Conservation (phyloP, 2,113 vertebrate species). For the Semnornis frantzii region DNA sequence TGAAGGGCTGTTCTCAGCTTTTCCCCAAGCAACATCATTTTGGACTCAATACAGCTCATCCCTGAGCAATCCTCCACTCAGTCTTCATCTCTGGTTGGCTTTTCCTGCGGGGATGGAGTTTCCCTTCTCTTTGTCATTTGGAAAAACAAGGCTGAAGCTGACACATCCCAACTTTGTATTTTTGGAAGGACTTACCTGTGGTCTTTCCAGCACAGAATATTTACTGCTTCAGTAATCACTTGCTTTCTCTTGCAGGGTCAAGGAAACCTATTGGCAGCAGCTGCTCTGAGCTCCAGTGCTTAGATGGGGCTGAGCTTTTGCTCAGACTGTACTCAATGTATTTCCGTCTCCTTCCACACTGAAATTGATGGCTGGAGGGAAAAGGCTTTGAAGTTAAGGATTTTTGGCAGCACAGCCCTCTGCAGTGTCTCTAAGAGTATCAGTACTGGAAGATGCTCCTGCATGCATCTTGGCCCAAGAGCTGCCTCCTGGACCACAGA, state of each 20-base stretch:
- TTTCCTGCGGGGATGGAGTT: neutral
- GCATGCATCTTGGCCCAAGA: fast-evolving
- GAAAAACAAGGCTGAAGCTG: fast-evolving
- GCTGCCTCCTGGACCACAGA: neutral
- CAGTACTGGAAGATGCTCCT: neutral
- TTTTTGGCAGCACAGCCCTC: neutral
- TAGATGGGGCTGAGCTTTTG: fast-evolving
- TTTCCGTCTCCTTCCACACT: neutral
- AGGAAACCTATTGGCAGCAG: neutral
- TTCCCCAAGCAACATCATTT: neutral
- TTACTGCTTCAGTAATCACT: neutral
- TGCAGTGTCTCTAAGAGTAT: fast-evolving
- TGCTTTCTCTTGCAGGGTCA: neutral
- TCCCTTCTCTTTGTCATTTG: neutral
- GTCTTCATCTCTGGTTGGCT: neutral
- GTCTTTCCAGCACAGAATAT: neutral
- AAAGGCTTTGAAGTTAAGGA: neutral
- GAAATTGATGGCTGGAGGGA: neutral
- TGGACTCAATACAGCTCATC: neutral
- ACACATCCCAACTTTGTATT: fast-evolving
- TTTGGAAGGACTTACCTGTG: neutral
- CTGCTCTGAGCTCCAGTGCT: neutral
- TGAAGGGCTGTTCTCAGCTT: neutral
- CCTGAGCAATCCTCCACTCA: neutral
- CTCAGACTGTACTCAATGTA: neutral